Evolutionary conservation across 2,797 vertebrate species (phyloP).

Genomic region (Notoglanidium macrostoma): DNA sequence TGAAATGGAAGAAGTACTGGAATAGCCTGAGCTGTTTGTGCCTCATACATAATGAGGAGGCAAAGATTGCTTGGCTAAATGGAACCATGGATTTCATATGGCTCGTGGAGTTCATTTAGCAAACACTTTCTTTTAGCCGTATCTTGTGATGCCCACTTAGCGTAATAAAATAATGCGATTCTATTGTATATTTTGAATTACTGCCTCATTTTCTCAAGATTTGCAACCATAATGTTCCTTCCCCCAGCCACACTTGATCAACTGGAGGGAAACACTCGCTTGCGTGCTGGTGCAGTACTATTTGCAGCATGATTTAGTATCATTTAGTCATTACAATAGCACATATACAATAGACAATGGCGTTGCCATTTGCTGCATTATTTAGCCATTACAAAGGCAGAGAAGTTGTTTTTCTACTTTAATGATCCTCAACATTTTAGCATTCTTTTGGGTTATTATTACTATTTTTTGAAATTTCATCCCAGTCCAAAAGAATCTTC

Average conservation of each 20-base stretch:
- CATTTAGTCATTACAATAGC: constrained; percentile 21
- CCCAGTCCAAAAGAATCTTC: background rate
- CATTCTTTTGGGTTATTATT: background rate
- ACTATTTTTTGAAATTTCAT: background rate
- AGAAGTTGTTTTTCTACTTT: background rate
- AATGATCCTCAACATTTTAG: background rate
- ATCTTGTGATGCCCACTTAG: constrained; percentile 39
- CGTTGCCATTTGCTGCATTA: constrained; percentile 17
- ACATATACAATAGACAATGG: constrained; percentile 21
- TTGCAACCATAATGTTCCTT: constrained; percentile 35
- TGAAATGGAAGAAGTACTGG: constrained; percentile 18
- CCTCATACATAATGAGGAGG: constrained; percentile 32
- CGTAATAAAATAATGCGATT: constrained; percentile 50
- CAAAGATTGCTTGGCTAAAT: constrained; percentile 48
- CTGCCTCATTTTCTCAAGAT: constrained; percentile 48
- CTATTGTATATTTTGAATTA: constrained; percentile 46
- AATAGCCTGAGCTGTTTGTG: constrained; percentile 48
- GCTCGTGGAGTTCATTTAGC: constrained; percentile 39
- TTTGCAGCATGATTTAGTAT: constrained; percentile 25
- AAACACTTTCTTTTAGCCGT: constrained; percentile 39
- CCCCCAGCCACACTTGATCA: constrained; percentile 33
- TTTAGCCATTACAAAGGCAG: constrained; percentile 25
- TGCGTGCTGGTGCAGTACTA: constrained; percentile 14
- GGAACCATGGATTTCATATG: constrained; percentile 42
- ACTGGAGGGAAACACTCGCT: constrained; percentile 17